Evolutionary conservation across 2,888 invertebrate species (phyloP).

Genomic region (Agelastica alni): DNA sequence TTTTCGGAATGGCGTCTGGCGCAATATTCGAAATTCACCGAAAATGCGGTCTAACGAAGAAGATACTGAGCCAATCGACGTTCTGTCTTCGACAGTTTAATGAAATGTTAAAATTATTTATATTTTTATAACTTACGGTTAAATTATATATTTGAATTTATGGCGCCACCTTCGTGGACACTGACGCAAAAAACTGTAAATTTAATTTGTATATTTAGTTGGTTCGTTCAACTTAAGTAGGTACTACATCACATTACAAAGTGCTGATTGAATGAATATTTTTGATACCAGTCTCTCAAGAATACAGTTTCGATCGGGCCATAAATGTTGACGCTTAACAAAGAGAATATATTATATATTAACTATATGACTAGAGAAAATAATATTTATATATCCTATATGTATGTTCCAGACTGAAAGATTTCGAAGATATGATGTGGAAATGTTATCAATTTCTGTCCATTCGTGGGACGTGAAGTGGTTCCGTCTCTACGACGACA

Average conservation of each 20-base stretch:
- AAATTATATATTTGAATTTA: too few species aligned
- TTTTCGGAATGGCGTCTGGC: constrained; percentile 8
- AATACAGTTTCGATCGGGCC: constrained; percentile 39
- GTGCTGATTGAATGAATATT: constrained; percentile 37
- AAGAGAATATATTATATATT: constrained; percentile 28
- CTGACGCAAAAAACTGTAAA: not conserved
- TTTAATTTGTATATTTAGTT: constrained; percentile 20
- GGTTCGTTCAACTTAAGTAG: too few species aligned
- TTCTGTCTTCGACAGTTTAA: not conserved
- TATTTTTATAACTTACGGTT: too few species aligned
- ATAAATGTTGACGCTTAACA: constrained; percentile 33
- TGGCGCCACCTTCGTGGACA: too few species aligned
- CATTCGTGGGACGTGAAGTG: constrained; percentile 21
- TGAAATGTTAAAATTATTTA: not conserved
- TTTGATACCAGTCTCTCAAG: constrained; percentile 55
- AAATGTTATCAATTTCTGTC: constrained; percentile 24
- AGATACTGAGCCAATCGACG: constrained; percentile 12
- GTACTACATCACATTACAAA: constrained; percentile 18
- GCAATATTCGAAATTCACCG: not conserved
- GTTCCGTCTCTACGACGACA: constrained; percentile 24
- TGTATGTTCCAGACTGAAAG: constrained; percentile 37
- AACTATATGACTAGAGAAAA: too few species aligned
- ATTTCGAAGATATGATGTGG: constrained; percentile 23
- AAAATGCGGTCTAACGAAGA: not conserved
- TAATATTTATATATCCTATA: constrained; percentile 28